Evolutionary conservation across 2,888 invertebrate genomes (phyloP).

Genomic region (Meloe dianella): DNA sequence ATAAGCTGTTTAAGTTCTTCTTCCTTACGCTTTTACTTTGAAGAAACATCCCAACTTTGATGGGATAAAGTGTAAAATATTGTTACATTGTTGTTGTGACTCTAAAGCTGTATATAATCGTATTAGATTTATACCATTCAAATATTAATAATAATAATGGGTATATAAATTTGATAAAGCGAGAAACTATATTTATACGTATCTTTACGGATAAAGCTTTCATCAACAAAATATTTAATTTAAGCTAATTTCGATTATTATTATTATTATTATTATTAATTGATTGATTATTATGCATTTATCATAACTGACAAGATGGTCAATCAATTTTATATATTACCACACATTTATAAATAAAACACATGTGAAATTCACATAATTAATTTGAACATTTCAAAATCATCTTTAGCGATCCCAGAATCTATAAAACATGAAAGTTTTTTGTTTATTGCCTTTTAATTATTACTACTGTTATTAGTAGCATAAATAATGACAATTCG

Average conservation of each 20-base stretch:
- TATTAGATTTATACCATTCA: constrained; percentile 27
- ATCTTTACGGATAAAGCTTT: not conserved
- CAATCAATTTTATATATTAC: constrained; percentile 22
- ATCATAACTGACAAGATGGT: no score
- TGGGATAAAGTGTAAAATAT: not conserved
- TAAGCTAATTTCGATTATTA: constrained; percentile 1
- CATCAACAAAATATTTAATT: not conserved
- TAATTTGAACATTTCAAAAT: constrained; percentile 21
- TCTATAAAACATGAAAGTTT: no score
- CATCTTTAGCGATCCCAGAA: not conserved
- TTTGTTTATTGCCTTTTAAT: no score
- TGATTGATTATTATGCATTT: no score
- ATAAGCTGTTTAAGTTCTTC: no score
- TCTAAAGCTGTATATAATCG: constrained; percentile 35
- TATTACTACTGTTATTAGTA: no score
- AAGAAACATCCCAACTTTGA: not conserved
- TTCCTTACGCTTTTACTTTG: no score
- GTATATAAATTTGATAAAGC: constrained; percentile 4
- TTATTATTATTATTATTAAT: no score
- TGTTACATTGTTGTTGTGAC: constrained; percentile 33
- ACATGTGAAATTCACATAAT: constrained; percentile 22
- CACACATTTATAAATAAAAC: constrained; percentile 11
- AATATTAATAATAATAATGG: constrained; percentile 27
- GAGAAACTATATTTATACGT: not conserved
- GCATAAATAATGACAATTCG: no score